These are phyloP conservation scores for Stegastes partitus DNA, from an alignment of 2,113 vertebrate species.

Conservation along the genomic window DNA sequence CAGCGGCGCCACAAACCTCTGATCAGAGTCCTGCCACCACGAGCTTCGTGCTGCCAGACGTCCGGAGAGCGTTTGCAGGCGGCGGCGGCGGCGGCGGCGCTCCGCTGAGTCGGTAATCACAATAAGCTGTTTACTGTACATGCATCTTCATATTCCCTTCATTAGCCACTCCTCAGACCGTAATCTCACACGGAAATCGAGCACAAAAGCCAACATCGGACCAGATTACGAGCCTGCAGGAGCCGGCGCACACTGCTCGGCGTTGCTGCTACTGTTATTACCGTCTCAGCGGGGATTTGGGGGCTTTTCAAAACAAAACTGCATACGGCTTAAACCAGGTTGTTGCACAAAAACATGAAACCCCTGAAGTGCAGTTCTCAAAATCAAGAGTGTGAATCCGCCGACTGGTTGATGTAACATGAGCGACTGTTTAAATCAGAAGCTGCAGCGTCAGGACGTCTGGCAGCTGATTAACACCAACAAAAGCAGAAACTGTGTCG, in stretches of 20 bases:
- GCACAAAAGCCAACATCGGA: constrained; percentile 40
- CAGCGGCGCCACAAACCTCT: constrained; percentile 50
- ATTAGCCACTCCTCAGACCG: constrained; percentile 19
- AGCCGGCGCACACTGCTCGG: neutral
- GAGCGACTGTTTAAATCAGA: neutral
- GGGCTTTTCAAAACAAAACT: constrained; percentile 24
- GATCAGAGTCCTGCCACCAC: constrained; percentile 39
- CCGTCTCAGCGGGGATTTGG: neutral
- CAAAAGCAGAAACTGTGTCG: too few species aligned
- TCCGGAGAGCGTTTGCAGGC: constrained; percentile 56
- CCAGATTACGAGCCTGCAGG: constrained; percentile 33
- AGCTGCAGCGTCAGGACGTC: too few species aligned
- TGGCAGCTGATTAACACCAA: too few species aligned
- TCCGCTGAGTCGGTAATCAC: constrained; percentile 37
- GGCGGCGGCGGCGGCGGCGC: constrained; percentile 43
- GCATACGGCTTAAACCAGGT: neutral
- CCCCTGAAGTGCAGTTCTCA: neutral
- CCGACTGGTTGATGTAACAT: neutral
- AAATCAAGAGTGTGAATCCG: neutral
- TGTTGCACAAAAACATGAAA: constrained; percentile 6
- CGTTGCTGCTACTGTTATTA: constrained; percentile 26
- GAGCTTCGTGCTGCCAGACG: constrained; percentile 49
- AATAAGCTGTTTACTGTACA: constrained; percentile 47
- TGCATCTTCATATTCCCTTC: constrained; percentile 30
- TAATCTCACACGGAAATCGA: constrained; percentile 18